Conservation (phyloP, 1,140 invertebrate species). For the Metaphire vulgaris region DNA sequence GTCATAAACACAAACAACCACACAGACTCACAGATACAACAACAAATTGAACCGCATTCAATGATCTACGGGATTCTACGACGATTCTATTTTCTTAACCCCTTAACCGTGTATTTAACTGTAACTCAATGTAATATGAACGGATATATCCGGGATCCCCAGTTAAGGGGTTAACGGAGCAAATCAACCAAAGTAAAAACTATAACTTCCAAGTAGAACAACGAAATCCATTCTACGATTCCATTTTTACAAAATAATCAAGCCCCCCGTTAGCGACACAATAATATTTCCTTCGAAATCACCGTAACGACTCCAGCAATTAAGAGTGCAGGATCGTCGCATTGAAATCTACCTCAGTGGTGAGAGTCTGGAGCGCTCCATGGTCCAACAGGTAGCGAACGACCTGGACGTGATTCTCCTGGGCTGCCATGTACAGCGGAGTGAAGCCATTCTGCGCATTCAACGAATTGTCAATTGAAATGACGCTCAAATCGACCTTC, state of each 20-base stretch:
- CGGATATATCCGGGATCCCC: no score
- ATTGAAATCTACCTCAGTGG: constrained; percentile 75
- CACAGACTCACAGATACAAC: no score
- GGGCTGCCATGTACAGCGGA: constrained; percentile 97
- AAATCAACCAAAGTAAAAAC: background rate
- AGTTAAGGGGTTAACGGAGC: no score
- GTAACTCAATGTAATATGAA: no score
- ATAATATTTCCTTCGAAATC: background rate
- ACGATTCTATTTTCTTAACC: no score
- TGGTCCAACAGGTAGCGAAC: constrained; percentile 86
- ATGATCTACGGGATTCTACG: no score
- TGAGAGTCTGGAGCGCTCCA: constrained; percentile 92
- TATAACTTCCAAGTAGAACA: background rate
- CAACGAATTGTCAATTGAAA: background rate
- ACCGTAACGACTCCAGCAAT: background rate
- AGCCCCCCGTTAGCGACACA: background rate
- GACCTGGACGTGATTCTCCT: constrained; percentile 96
- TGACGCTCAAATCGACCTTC: background rate
- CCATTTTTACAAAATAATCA: background rate
- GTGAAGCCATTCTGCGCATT: constrained; percentile 79
- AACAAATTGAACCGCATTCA: no score
- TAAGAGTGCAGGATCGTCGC: no score
- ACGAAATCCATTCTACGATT: background rate
- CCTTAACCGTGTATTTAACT: no score
- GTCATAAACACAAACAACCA: no score